phyloP scores from a whole-genome alignment of 2,113 vertebrate genomes.

The Fulmarus glacialis region DNA sequence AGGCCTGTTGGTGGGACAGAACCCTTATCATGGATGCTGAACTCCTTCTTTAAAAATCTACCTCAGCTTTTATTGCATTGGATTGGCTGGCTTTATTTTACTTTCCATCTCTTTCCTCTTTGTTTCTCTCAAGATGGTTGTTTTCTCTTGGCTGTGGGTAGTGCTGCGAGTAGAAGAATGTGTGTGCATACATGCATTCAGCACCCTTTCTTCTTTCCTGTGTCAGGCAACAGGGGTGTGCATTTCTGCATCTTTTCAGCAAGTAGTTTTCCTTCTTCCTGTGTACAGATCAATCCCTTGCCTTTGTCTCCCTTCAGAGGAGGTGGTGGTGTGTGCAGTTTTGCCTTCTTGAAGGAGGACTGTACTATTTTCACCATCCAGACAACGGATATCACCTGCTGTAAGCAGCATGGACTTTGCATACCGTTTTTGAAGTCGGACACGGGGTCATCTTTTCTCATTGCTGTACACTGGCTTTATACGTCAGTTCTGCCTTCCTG shows the following conservation, averaged over 20 bases:
- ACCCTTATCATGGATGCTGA: not conserved
- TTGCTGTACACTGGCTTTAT: not conserved
- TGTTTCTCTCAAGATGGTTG: not conserved
- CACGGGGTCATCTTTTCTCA: not conserved
- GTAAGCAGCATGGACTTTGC: not conserved
- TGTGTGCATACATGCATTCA: not conserved
- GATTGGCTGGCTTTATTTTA: not conserved
- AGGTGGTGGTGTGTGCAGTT: not conserved
- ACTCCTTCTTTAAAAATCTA: not conserved
- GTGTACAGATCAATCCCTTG: not conserved
- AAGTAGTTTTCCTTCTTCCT: not conserved
- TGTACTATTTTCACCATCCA: not conserved
- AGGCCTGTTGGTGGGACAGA: not conserved
- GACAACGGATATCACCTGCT: not conserved
- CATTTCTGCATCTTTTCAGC: not conserved
- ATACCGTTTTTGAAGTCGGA: not conserved
- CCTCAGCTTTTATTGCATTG: not conserved
- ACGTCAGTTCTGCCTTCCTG: not conserved
- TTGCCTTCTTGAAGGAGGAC: not conserved
- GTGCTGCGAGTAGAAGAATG: fast-evolving
- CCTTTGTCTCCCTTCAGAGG: not conserved
- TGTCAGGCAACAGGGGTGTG: not conserved
- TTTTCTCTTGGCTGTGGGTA: not conserved
- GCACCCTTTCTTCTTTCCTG: not conserved
- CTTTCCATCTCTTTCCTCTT: not conserved